Conservation (phyloP, 2,888 invertebrate species). For the Euproctis similis region DNA sequence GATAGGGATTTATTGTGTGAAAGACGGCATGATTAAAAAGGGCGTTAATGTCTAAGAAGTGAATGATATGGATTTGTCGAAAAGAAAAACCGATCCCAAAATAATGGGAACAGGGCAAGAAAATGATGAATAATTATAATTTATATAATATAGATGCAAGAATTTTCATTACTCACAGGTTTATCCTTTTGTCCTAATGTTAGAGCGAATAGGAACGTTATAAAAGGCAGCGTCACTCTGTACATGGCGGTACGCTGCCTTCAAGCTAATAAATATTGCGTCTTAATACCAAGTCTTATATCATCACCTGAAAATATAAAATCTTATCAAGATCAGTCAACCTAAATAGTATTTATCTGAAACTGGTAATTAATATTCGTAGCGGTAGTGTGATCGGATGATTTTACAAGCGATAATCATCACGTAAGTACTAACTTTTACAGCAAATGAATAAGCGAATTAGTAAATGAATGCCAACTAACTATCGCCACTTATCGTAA, state of each 20-base stretch:
- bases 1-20: no score
- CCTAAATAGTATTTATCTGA: slow-evolving; percentile 29
- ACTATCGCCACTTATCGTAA: no score
- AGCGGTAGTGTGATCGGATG: slow-evolving; percentile 13
- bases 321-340: slow-evolving; percentile 26
- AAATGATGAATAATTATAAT: no score
- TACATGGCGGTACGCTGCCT: slow-evolving; percentile 46
- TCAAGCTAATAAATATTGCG: slow-evolving; percentile 19
- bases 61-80: no score
- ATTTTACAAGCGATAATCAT: slow-evolving; percentile 47
- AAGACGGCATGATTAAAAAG: no score
- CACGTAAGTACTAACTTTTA: slow-evolving; percentile 44
- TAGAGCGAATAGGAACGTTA: slow-evolving; percentile 35
- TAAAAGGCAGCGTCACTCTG: slow-evolving; percentile 36
- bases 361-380: slow-evolving; percentile 47
- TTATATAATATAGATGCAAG: no score
- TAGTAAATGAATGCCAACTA: no score
- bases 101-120: no score
- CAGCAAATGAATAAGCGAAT: slow-evolving; percentile 43
- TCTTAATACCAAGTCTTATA: slow-evolving; percentile 18
- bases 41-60: no score
- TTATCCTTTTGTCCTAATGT: slow-evolving; percentile 45
- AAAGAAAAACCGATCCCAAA: no score
- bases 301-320: slow-evolving; percentile 18
- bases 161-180: slow-evolving; percentile 41